Conservation (phyloP, 2,888 invertebrate species). For the Allophyes oxyacanthae region DNA sequence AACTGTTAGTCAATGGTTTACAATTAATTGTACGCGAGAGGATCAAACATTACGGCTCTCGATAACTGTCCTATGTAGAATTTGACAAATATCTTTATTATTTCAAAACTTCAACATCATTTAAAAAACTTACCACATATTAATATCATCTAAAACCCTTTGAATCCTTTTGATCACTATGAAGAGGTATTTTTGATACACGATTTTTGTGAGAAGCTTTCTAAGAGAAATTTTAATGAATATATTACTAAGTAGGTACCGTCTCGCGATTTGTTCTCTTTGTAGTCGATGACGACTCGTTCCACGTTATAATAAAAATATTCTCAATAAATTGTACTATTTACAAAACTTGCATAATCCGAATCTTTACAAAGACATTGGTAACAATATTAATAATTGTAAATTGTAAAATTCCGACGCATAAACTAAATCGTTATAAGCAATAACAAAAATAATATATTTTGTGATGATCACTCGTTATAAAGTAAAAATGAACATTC, state of each 20-base stretch:
- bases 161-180: conserved; percentile 86
- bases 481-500: conserved; percentile 53
- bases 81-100: conserved; percentile 78
- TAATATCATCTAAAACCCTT: conserved; percentile 86
- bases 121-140: conserved; percentile 83
- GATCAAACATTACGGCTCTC: conserved; percentile 54
- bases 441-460: conserved; percentile 73
- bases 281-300: conserved; percentile 22
- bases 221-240: conserved; percentile 66
- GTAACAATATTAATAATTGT: conserved; percentile 72
- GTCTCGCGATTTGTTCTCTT: conserved; percentile 49
- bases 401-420: conserved; percentile 68
- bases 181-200: conserved; percentile 87
- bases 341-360: conserved; percentile 75
- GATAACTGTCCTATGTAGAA: conserved; percentile 79
- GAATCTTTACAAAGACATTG: conserved; percentile 73
- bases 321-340: conserved; percentile 78
- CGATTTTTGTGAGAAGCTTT: conserved; percentile 72
- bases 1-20: conserved; percentile 58
- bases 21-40: conserved; percentile 66
- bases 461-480: conserved; percentile 67
- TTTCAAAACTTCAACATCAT: conserved; percentile 83
- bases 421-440: conserved; percentile 71
- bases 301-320: conserved; percentile 59
- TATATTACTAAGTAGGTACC: conserved; percentile 72